phyloP scores from a whole-genome alignment of 23 tunicate species.

The Styela clava region DNA sequence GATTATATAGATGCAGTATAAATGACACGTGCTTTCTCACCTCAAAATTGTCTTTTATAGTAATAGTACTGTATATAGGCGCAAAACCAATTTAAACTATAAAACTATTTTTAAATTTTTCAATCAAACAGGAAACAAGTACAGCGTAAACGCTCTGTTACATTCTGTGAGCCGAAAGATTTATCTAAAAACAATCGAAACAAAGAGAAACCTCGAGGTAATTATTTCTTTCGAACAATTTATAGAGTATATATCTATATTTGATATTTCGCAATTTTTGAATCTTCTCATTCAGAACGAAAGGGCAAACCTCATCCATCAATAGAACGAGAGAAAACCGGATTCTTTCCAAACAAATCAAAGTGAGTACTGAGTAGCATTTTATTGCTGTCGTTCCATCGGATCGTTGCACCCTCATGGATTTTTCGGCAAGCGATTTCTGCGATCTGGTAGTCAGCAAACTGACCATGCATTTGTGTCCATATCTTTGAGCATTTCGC shows the following conservation, averaged over 20 bases:
- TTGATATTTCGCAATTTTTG: not conserved
- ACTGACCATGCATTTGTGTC: too few relatives aligned
- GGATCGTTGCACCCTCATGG: too few relatives aligned
- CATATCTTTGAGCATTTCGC: too few relatives aligned
- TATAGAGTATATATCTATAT: too few relatives aligned
- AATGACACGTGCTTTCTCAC: too few relatives aligned
- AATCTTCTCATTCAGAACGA: not conserved
- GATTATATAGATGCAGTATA: too few relatives aligned
- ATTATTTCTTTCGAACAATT: not conserved
- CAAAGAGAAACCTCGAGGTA: not conserved
- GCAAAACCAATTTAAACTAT: too few relatives aligned
- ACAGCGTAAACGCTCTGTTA: not conserved
- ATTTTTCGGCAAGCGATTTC: too few relatives aligned
- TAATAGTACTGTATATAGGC: too few relatives aligned
- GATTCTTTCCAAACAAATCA: slow-evolving; percentile 11
- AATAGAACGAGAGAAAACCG: not conserved
- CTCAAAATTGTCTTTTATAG: too few relatives aligned
- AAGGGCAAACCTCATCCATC: not conserved
- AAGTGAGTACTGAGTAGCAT: not conserved
- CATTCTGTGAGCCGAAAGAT: not conserved
- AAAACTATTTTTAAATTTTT: too few relatives aligned
- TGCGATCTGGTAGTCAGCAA: too few relatives aligned
- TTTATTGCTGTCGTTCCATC: not conserved
- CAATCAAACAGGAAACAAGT: not conserved
- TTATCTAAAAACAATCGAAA: not conserved